Conservation (phyloP, 2,113 vertebrate genomes). For the Podarcis muralis region DNA sequence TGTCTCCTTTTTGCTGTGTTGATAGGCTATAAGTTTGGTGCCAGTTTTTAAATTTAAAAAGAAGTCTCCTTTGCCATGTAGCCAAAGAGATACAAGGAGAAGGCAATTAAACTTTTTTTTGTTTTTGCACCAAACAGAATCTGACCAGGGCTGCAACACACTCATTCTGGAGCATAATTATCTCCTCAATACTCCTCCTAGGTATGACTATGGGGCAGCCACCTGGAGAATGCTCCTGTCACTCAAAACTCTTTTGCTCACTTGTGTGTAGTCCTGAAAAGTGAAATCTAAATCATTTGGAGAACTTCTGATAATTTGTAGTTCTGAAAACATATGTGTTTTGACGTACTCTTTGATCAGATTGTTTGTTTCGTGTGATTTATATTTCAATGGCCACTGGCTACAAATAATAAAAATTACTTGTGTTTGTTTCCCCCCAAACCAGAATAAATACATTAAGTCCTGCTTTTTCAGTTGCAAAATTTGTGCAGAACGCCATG, state of each 20-base stretch:
- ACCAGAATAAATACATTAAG: not conserved
- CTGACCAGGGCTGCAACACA: not conserved
- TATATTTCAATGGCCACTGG: too few relatives aligned
- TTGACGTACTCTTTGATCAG: too few relatives aligned
- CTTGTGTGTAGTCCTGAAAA: not conserved
- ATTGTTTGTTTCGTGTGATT: too few relatives aligned
- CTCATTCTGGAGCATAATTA: not conserved
- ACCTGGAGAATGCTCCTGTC: too few relatives aligned
- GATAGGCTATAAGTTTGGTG: not conserved
- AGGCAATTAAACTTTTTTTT: not conserved
- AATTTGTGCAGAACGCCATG: not conserved
- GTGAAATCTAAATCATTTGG: too few relatives aligned
- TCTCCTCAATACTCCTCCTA: too few relatives aligned
- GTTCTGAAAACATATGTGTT: too few relatives aligned
- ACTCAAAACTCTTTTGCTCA: not conserved
- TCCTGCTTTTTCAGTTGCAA: not conserved
- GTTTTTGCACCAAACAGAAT: not conserved
- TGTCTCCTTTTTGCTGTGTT: not conserved
- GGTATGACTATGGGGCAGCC: not conserved
- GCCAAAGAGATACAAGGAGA: not conserved
- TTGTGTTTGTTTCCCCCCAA: not conserved
- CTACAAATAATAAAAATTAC: not conserved
- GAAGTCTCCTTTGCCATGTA: not conserved
- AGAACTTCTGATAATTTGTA: too few relatives aligned
- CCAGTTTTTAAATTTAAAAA: not conserved